Evolutionary conservation across 2,113 vertebrate species (phyloP).

Genomic region (Halcyon malimbica): DNA sequence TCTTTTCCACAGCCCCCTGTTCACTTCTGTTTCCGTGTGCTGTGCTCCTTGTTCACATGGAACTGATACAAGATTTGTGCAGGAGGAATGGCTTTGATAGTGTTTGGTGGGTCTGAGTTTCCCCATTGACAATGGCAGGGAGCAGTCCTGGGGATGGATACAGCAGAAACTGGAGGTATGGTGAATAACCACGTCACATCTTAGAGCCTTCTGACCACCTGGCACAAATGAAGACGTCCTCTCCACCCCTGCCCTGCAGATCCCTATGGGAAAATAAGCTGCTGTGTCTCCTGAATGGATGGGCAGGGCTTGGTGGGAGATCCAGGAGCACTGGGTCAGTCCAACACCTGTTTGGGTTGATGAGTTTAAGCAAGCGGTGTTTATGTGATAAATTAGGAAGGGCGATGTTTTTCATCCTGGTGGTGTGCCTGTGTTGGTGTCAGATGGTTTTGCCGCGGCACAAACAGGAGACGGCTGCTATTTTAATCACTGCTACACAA

Average conservation of each 20-base stretch:
- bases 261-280: not conserved
- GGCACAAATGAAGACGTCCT: not conserved
- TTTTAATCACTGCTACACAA: constrained; percentile 31
- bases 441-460: not conserved
- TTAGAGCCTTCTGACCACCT: not conserved
- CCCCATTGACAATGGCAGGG: not conserved
- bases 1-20: not conserved
- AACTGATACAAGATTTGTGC: not conserved
- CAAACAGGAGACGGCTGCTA: constrained; percentile 49
- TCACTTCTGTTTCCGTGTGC: not conserved
- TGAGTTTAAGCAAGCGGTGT: not conserved
- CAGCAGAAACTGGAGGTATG: not conserved
- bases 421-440: constrained; percentile 5
- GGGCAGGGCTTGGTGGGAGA: not conserved
- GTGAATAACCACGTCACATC: not conserved
- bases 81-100: not conserved
- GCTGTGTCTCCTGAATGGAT: not conserved
- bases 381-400: not conserved
- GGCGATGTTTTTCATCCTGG: not conserved
- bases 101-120: not conserved
- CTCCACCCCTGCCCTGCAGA: not conserved
- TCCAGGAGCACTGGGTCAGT: not conserved
- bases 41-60: accelerated
- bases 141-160: not conserved
- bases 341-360: not conserved